phyloP scores from a whole-genome alignment of 1,140 invertebrate species.

The Brachionus asplanchnoidis region DNA sequence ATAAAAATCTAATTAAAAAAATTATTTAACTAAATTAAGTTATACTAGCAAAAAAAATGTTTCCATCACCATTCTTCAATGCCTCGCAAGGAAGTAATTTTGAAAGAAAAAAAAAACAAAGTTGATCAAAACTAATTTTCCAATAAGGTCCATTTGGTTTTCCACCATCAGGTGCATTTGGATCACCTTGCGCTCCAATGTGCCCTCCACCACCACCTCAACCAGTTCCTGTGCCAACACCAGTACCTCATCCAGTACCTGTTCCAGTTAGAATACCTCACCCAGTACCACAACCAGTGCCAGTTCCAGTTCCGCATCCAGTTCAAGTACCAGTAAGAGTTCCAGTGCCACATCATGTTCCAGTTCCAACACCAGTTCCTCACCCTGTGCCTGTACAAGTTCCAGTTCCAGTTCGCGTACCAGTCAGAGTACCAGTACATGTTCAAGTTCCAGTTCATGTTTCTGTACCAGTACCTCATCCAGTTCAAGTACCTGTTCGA shows the following conservation, averaged over 20 bases:
- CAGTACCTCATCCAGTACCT: slow-evolving; percentile 4
- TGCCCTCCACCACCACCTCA: not conserved
- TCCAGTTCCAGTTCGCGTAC: not conserved
- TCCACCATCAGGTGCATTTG: not conserved
- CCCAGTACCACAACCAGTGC: not conserved
- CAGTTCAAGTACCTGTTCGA: not conserved
- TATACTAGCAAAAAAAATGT: too few species aligned
- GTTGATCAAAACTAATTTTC: not conserved
- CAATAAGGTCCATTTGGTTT: not conserved
- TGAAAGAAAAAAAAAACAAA: not conserved
- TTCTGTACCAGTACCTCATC: not conserved
- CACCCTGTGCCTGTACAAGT: not conserved
- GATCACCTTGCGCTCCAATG: not conserved
- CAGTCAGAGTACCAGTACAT: not conserved
- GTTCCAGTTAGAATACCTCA: not conserved
- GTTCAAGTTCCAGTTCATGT: not conserved
- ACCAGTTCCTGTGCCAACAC: slow-evolving; percentile 1
- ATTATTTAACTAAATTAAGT: too few species aligned
- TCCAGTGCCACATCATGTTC: not conserved
- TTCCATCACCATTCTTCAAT: not conserved
- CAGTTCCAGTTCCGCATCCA: not conserved
- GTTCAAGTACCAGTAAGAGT: slow-evolving; percentile 13
- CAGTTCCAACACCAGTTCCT: not conserved
- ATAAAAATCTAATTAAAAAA: too few species aligned
- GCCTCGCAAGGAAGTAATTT: not conserved